A percentile compares a stretch with the other conserved stretches of the same genome.
These are phyloP conservation scores for Drosophila quinaria DNA, from an alignment of 2,888 invertebrate species.

Conservation along the genomic window DNA sequence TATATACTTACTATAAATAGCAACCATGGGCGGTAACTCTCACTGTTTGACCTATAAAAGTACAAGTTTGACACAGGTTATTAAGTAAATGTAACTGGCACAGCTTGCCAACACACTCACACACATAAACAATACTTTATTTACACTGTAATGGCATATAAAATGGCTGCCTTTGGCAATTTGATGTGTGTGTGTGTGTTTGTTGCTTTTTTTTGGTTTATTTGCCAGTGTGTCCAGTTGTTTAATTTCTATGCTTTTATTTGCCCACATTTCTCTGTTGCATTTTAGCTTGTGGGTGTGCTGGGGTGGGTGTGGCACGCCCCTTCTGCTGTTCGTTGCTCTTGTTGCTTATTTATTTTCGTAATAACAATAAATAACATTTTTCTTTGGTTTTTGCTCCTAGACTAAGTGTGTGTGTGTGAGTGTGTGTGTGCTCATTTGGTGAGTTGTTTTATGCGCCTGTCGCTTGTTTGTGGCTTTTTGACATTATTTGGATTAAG, in stretches of 20 bases:
- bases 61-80: slow-evolving; percentile 66
- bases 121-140: slow-evolving; percentile 74
- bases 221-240: slow-evolving; percentile 71
- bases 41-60: slow-evolving; percentile 58
- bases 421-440: slow-evolving; percentile 63
- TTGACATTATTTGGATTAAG: slow-evolving; percentile 81
- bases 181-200: slow-evolving; percentile 19
- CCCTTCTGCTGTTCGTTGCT: slow-evolving; percentile 37
- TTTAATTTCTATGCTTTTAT: slow-evolving; percentile 79
- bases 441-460: slow-evolving; percentile 78
- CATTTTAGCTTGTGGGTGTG: slow-evolving; percentile 34
- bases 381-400: slow-evolving; percentile 66
- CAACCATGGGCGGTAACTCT: slow-evolving; percentile 34
- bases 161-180: slow-evolving; percentile 66
- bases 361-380: slow-evolving; percentile 81
- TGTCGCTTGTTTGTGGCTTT: slow-evolving; percentile 81
- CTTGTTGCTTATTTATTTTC: slow-evolving; percentile 77
- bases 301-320: slow-evolving; percentile 41
- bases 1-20: slow-evolving; percentile 36
- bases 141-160: slow-evolving; percentile 79
- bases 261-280: slow-evolving; percentile 70
- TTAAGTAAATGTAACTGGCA: slow-evolving; percentile 73
- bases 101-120: slow-evolving; percentile 45
- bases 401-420: slow-evolving; percentile 13
- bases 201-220: slow-evolving; percentile 44